Evolutionary conservation across 2,113 vertebrate genomes (phyloP), one percentile per base, ranked within the genome.

Genomic region (Sylvietta virens): DNA sequence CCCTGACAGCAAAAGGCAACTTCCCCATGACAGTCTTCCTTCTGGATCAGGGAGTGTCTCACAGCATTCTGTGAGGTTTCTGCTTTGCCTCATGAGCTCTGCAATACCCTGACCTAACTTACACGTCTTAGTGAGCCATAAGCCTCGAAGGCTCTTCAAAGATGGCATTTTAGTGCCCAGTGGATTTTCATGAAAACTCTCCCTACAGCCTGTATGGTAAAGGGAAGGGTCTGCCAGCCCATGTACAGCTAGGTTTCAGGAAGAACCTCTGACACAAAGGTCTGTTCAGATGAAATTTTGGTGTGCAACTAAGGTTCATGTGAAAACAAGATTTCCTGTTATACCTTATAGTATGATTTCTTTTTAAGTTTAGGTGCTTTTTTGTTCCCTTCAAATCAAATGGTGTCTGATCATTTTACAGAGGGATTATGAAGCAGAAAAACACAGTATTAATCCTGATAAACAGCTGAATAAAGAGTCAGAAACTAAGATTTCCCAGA

Each of bases 401-500:
- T 6, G 2, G 3, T 86, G 33, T 60, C 86, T 91, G 33, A 48
- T 86, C n/a, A 79, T 14, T 95, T 97, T 96, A 71, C 71, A 98
- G 97, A 98, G 83, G 65, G 97, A 98, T 47, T 79, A 69, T 17
- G 70, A 88, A 42, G 79, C 65, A 53, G 62, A 97, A 70, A 98
- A 97, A 39, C 71, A 95, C 66, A 50, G 71, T 77, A 90, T 76
- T 85, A 95, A 94, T 37, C 83, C 92, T 18, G 70, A 79, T 57
- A 97, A 88, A 82, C 83, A 65, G 73, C 65, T 88, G 72, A 97
- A 79, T 80, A 94, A 96, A 51, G 91, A 96, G 4, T 40, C 92
- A 72, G 97, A 97, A 39, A 86, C 78, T 47, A 95, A 87, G 60
- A 88, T 51, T 97, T 96, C 71, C 87, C 91, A 79, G 30, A 98